Percentiles rank a stretch among this genome's conserved stretches.
phyloP scores from a whole-genome alignment of 2,888 invertebrate genomes.

The Xylota segnis region DNA sequence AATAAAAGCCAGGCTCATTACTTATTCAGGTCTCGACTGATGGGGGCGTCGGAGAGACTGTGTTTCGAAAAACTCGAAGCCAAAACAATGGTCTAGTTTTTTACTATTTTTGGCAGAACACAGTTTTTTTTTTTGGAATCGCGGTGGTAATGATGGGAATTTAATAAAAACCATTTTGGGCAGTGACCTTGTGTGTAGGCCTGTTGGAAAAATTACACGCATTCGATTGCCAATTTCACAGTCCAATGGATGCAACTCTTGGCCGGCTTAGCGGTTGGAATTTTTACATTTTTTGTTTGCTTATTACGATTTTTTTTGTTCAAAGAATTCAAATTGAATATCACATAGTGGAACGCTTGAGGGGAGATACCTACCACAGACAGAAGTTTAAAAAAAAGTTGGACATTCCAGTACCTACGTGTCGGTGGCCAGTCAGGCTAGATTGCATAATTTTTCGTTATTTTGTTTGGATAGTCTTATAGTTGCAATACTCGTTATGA shows the following conservation, averaged over 20 bases:
- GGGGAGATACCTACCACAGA: not conserved
- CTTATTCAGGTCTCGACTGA: slow-evolving; percentile 23
- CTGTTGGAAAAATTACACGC: not conserved
- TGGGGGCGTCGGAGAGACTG: slow-evolving; percentile 10
- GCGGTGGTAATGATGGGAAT: slow-evolving; percentile 9
- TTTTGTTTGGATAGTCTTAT: slow-evolving; percentile 28
- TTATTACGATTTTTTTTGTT: not conserved
- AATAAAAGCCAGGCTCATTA: slow-evolving; percentile 5
- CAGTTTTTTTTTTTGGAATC: slow-evolving; percentile 23
- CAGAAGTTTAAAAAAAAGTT: slow-evolving; percentile 13
- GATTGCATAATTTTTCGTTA: slow-evolving; percentile 44
- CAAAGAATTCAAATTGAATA: not conserved
- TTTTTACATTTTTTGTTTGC: not conserved
- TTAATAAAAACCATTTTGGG: slow-evolving; percentile 1
- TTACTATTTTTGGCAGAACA: slow-evolving; percentile 30
- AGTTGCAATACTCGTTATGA: slow-evolving; percentile 43
- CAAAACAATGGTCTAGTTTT: slow-evolving; percentile 31
- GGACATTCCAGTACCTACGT: slow-evolving; percentile 25
- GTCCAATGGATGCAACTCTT: slow-evolving; percentile 20
- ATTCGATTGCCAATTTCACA: slow-evolving; percentile 25
- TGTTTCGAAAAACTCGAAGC: not conserved
- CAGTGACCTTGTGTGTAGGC: slow-evolving; percentile 16
- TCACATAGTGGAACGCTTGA: slow-evolving; percentile 10
- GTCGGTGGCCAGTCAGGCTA: not conserved
- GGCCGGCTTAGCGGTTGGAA: not conserved